These are phyloP conservation scores for Gnathonemus echidnorhynchus DNA, from an alignment of 2,113 vertebrate genomes.

Conservation along the genomic window DNA sequence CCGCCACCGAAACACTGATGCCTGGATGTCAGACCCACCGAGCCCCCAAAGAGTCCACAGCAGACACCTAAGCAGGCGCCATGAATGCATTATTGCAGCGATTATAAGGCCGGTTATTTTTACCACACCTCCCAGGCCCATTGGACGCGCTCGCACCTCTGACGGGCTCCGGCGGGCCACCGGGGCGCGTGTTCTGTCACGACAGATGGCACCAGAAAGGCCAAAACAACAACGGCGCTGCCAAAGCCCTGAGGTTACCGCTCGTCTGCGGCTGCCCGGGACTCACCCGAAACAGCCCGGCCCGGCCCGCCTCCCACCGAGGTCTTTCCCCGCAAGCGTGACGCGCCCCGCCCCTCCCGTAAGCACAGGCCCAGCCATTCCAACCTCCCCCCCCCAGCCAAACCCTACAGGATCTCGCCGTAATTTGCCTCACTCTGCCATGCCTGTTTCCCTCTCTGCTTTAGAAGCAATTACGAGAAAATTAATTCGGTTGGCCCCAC, in stretches of 20 bases:
- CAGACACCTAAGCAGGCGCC: neutral
- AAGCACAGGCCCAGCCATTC: constrained; percentile 26
- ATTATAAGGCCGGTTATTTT: neutral
- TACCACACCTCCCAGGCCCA: neutral
- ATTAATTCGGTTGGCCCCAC: neutral
- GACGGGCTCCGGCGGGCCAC: neutral
- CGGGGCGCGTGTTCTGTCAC: neutral
- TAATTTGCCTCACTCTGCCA: constrained; percentile 74
- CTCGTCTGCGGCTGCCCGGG: neutral
- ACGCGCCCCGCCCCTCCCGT: neutral
- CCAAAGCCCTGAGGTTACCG: constrained; percentile 1
- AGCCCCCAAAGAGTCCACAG: neutral
- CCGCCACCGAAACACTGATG: neutral
- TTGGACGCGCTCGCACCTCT: neutral
- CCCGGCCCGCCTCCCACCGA: neutral
- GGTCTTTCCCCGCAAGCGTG: neutral
- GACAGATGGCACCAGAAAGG: neutral
- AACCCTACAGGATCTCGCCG: constrained; percentile 73
- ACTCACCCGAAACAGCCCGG: neutral
- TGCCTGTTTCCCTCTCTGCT: constrained; percentile 57
- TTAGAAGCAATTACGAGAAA: neutral
- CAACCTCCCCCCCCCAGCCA: constrained; percentile 60
- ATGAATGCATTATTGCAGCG: neutral
- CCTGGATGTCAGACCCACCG: neutral
- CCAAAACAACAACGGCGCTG: neutral